phyloP scores from a whole-genome alignment of 2,113 vertebrate species.

The Neolamprologus modestus region DNA sequence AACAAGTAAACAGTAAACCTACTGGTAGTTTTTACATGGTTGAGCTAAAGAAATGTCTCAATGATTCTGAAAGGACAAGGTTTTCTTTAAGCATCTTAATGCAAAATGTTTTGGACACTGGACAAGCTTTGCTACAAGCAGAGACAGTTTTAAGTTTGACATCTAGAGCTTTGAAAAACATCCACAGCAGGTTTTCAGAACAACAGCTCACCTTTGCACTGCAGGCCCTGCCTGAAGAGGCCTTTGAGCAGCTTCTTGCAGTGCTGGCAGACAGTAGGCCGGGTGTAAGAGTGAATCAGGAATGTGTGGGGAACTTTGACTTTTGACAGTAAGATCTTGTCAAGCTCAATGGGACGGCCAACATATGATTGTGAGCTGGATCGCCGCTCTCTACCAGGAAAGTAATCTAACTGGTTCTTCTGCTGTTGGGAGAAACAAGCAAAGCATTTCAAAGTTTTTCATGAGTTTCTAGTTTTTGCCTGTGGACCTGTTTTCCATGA shows the following conservation, averaged over 20 bases:
- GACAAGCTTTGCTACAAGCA: neutral
- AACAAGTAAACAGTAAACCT: neutral
- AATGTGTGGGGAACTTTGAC: conserved; percentile 98
- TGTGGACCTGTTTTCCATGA: neutral
- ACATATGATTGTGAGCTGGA: conserved; percentile 90
- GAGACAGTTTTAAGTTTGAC: neutral
- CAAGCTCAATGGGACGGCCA: conserved; percentile 90
- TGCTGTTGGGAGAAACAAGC: conserved; percentile 60
- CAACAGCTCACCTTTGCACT: conserved; percentile 78
- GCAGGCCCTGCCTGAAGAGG: conserved; percentile 83
- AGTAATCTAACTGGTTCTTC: conserved; percentile 84
- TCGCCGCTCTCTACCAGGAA: conserved; percentile 82
- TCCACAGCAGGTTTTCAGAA: neutral
- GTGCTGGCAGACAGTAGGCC: conserved; percentile 94
- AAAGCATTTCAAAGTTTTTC: neutral
- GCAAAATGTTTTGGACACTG: neutral
- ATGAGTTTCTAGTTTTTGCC: neutral
- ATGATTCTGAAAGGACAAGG: neutral
- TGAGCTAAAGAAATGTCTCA: neutral
- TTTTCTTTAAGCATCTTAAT: neutral
- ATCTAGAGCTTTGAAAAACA: neutral
- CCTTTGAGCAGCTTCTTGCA: conserved; percentile 95
- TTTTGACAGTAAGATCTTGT: conserved; percentile 91
- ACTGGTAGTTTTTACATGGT: neutral
- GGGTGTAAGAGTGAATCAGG: conserved; percentile 93